phyloP scores from a whole-genome alignment of 2,888 invertebrate species.

The Dugesia japonica region DNA sequence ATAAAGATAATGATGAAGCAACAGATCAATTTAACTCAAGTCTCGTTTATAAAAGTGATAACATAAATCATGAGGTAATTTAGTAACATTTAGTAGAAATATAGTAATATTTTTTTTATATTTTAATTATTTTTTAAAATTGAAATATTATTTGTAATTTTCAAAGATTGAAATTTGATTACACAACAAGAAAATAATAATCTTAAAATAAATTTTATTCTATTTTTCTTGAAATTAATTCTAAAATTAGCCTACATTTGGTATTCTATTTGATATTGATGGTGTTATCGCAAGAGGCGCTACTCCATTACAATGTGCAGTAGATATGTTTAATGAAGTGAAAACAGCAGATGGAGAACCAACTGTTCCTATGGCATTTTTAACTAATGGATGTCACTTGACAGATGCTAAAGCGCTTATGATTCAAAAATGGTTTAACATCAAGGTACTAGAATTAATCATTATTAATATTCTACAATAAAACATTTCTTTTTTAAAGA shows the following conservation, averaged over 20 bases:
- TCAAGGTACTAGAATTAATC: constrained; percentile 2
- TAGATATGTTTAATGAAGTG: constrained; percentile 40
- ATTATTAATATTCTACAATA: neutral
- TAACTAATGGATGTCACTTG: constrained; percentile 45
- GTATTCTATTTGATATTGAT: constrained; percentile 47
- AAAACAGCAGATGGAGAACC: constrained; percentile 41
- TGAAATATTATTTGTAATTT: no score
- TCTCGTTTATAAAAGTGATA: neutral
- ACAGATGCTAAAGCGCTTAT: constrained; percentile 42
- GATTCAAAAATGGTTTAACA: constrained; percentile 41
- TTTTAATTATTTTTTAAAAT: no score
- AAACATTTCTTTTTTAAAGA: constrained; percentile 38
- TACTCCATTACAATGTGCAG: constrained; percentile 41
- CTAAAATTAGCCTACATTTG: constrained; percentile 45
- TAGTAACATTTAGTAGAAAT: no score
- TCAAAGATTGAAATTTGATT: no score
- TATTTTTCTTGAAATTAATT: no score
- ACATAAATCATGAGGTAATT: neutral
- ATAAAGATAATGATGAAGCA: constrained; percentile 14
- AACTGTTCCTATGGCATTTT: constrained; percentile 44
- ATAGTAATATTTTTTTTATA: no score
- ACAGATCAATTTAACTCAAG: neutral
- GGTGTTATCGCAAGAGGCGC: constrained; percentile 46
- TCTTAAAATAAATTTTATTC: neutral
- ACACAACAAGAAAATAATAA: neutral